Evolutionary conservation across 2,888 invertebrate species (phyloP), one percentile per base, ranked within the genome.

Genomic region (Seira ritae): DNA sequence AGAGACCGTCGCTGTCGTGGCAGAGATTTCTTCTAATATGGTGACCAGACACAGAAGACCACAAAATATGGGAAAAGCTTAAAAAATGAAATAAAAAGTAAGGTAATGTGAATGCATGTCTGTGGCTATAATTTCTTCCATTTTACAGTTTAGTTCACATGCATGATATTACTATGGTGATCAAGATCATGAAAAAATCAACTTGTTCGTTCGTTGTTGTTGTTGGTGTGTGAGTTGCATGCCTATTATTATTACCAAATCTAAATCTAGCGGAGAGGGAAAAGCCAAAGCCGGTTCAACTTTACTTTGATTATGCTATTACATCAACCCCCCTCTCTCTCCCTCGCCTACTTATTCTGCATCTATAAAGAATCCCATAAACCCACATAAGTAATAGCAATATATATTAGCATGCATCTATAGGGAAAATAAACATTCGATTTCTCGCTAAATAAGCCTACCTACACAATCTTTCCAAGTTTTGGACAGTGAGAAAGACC

Each of bases 211-310:
- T 31, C 31, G 8, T 31, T 31, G 31, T 2, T 31, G 2, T 17
- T 22, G 22, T 20, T 15, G 1, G 37, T 10, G 68, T 17, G 62
- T 31, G 19, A 24, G 31, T 37, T 46, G 50, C 20, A 42, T 66
- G 67, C 17, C 65, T 75, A 75, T 67, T 74, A 66, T 55, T 67
- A 67, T 42, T 23, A 12, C 17, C 42, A 42, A 12, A 12, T 12
- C 55, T 8, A 55, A 31, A 31, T 31, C 31, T 31, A 31, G 31
- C 2, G 31, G 8, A 4, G 31, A 31, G 8, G 8, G 8, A 31
- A 55, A 55, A 50, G 12, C 20, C 23, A 69, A 81, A 76, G 82
- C 82, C 82, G 82, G 82, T 42, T 77, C 42, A 19, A 23, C 22
- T 50, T 70, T 17, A n/a, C 24, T 71, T 67, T 46, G 20, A 20